Base-by-base conservation (phyloP, 2,888 invertebrate species). In the Orthonevra nobilis region DNA sequence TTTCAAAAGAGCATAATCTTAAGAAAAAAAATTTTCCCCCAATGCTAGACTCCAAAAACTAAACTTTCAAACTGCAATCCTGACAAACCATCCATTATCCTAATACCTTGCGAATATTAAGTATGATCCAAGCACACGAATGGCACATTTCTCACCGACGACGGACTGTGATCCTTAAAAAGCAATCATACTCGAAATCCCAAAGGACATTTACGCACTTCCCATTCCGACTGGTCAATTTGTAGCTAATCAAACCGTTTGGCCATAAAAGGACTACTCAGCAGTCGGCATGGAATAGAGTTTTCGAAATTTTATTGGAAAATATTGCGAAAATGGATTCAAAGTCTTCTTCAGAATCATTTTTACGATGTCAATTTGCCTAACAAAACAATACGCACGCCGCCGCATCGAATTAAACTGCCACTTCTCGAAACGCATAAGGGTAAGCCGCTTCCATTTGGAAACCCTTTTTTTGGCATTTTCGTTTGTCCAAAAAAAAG, bases 311-410 rank as follows among this genome's bases (percentile, higher is more conserved):
- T 75, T 70, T 75, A 75, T 75, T 75, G 50, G 69, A 63, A 75
- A 75, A 63, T 69, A 75, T 75, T 75, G 75, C 70, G 56, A 75
- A 75, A 69, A 75, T 50, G 61, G 40, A 63, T 58, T 69, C 44
- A 20, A 68, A 60, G 52, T 36, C 26, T 38, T 38, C 48, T 30
- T 52, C 23, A 2, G 48, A 60, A 60, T 60, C 54, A 58, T 70
- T 75, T 75, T 75, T 75, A 75, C 30, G 56, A 58, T 40, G 40
- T 15, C 64, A 64, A 64, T 66, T 73, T 73, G 42, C 64, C 36
- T 50, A 34, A 66, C 54, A 44, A 52, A 60, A 66, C 52, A 66
- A 58, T 60, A 52, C 66, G 44, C 66, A 44, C 38, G 38, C n/a
- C 12, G 36, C 66, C 66, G 54, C 54, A 66, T 66, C 66, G 54